Evolutionary conservation across 2,888 invertebrate genomes (phyloP), one percentile per base, ranked within the genome.

Genomic region (Vandiemenella viatica): DNA sequence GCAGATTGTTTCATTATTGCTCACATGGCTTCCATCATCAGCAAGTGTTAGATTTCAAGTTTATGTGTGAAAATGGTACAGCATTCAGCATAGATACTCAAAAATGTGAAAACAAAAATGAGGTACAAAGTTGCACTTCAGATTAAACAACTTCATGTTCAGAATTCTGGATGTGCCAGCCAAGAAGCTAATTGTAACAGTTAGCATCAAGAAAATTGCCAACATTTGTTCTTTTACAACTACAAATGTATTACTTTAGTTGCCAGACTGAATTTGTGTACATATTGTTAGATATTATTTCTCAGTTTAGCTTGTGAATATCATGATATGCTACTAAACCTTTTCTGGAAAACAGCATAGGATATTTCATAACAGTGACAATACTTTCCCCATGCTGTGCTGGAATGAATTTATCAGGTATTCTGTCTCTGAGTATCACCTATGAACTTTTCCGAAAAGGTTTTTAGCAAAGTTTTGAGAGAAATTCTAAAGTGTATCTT

Each of bases 1-100:
- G 75, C 55, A 66, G 74, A 53, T 61, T 76, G 54, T 76, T 77
- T 57, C 76, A 77, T 58, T 75, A 75, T 55, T 77, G 76, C 59
- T 74, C 75, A 4, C 69, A 70, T n/a, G 76, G 76, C 10, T 75
- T 73, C 57, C 70, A 68, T 19, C 61, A 66, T 50, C 66, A 67
- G 51, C 75, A 76, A 60, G 66, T 75, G 52, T 62, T 76, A 32
- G 74, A 76, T 59, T 72, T 76, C 63, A 71, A 73, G 57, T 77
- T 75, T 57, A 73, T 73, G 15, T 77, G 76, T 62, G 75, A 75
- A 58, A 65, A 70, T 51, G 72, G 71, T 50, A 75, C 75, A 37
- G 67, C 63, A 54, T 76, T 74, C 56, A 72, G 75, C 57, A 69
- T 71, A 51, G 65, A 64, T 37, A 69, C 67, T 18, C 46, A 53